Evolutionary conservation across 1,140 invertebrate genomes (phyloP), one percentile per base, ranked within the genome.

Genomic region (Thaumetopoea pityocampa): DNA sequence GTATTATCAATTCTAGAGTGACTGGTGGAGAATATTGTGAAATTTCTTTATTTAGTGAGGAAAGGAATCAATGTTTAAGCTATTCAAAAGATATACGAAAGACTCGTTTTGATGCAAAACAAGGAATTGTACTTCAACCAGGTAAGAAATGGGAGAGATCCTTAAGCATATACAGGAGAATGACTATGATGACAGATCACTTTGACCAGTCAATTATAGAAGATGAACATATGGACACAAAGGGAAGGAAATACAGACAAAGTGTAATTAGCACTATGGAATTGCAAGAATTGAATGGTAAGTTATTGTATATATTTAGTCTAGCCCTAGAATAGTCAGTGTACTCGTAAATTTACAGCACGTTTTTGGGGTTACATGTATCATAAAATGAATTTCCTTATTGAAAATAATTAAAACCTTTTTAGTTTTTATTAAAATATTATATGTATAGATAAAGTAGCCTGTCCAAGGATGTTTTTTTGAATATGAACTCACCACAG

Each of bases 131-230:
- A 3, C 40, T 83, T 4, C 67, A 76, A 26, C 82, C 84, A 10
- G 84, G 82, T 1, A 86, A 86, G 41, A 71, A 76, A 64, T 85
- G 80, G 80, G 78, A 82, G 37, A 69, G 82, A 38, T 85, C 79
- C 3, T 44, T 85, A 9, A 85, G 76, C 46, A 86, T 86, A 27
- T 76, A 78, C 27, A 70, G 66, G 63, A 71, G 78, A 58, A 70
- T 83, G 57, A 82, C 70, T 2, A 65, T 58, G 38, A 65, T 76
- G 49, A 62, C 60, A 22, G 67, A 77, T 53, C 35, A 57, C 36
- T 67, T 66, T 34, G 54, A 82, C 29, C 33, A 57, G 8, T 69
- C 74, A 15, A 34, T 78, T 9, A 35, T 81, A 44, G 65, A 76
- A 40, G 54, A 69, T 20, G 70, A 78, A 46, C 22, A 51, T 11